Evolutionary conservation across 2,113 vertebrate genomes (phyloP).

Genomic region (Calidris pugnax): DNA sequence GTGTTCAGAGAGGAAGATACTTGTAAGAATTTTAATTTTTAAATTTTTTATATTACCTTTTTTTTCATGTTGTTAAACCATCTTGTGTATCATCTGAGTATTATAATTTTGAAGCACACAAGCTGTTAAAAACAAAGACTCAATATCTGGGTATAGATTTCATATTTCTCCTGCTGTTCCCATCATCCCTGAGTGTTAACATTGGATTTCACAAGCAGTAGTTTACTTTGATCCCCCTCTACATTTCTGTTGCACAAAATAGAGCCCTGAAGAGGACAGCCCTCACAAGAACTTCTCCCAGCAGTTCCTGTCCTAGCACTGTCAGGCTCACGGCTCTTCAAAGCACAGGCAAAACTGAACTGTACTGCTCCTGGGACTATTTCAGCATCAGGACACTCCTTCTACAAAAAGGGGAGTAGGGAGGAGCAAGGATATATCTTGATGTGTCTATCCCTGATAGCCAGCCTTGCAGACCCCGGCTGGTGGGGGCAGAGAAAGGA

Average conservation of each 20-base stretch:
- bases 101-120: background rate
- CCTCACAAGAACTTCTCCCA: background rate
- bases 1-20: background rate
- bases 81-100: background rate
- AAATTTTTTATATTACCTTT: background rate
- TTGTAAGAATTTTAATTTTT: background rate
- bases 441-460: accelerated
- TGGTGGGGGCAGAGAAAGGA: background rate
- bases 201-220: background rate
- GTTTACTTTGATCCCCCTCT: background rate
- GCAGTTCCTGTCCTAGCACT: background rate
- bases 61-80: background rate
- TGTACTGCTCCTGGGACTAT: background rate
- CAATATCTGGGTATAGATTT: background rate
- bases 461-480: background rate
- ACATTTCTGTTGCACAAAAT: background rate
- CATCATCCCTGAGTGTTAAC: background rate
- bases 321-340: background rate
- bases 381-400: background rate
- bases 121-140: background rate
- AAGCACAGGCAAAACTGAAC: background rate
- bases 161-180: background rate
- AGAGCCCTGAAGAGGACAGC: background rate
- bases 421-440: background rate
- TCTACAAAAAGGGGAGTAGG: background rate